Conservation (phyloP, 2,113 vertebrate species). For the Lates calcarifer region DNA sequence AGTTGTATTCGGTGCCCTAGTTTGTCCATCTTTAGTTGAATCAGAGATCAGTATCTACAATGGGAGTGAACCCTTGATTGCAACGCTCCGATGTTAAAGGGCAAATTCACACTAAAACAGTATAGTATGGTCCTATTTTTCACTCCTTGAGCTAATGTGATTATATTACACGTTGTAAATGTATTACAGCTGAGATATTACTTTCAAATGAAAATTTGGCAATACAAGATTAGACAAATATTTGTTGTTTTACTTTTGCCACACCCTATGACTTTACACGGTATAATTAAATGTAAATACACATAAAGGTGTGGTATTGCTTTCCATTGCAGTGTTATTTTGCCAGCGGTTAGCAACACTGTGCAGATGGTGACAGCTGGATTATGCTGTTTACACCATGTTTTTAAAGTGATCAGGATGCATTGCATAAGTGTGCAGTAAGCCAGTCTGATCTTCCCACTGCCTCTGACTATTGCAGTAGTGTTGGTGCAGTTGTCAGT, state of each 20-base stretch:
- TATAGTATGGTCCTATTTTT: neutral
- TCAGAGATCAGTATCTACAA: neutral
- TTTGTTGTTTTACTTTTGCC: neutral
- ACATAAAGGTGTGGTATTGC: slow-evolving; percentile 29
- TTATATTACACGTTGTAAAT: neutral
- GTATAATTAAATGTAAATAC: neutral
- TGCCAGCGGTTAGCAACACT: neutral
- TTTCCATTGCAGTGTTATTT: neutral
- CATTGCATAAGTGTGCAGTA: slow-evolving; percentile 22
- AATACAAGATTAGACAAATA: neutral
- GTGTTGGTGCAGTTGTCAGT: neutral
- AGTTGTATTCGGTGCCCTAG: neutral
- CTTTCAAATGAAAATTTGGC: neutral
- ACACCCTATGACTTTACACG: neutral
- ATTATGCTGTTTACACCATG: slow-evolving; percentile 50
- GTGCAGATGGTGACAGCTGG: slow-evolving; percentile 52
- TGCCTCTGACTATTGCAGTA: neutral
- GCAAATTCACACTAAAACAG: neutral
- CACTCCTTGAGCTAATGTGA: neutral
- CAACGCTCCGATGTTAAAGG: neutral
- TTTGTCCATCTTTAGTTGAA: neutral
- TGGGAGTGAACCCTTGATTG: neutral
- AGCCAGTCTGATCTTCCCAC: slow-evolving; percentile 27
- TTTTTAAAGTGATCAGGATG: slow-evolving; percentile 22
- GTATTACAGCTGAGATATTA: neutral